phyloP scores from a whole-genome alignment of 2,797 vertebrate genomes.

The Okamejei kenojei region DNA sequence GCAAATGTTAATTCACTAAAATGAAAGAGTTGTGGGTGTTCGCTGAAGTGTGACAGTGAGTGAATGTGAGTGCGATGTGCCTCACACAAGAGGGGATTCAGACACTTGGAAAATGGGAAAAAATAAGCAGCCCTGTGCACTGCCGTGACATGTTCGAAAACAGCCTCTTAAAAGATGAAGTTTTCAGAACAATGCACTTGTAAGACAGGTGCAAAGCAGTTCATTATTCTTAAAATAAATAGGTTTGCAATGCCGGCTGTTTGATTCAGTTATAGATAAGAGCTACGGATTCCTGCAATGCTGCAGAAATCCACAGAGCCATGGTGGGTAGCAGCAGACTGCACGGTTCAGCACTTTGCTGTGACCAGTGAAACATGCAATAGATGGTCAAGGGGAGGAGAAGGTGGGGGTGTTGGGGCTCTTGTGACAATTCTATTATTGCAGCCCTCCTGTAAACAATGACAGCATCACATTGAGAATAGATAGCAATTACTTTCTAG shows the following conservation, averaged over 20 bases:
- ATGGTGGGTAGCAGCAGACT: neutral
- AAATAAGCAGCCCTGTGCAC: neutral
- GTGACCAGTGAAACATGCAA: neutral
- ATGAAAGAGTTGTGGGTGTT: neutral
- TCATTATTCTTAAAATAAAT: slow-evolving; percentile 4
- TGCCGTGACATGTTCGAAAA: neutral
- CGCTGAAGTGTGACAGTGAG: too few relatives aligned
- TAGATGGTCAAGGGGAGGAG: neutral
- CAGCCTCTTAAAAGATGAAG: neutral
- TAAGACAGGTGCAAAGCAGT: neutral
- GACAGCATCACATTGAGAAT: neutral
- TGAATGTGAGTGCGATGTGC: too few relatives aligned
- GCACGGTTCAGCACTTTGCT: neutral
- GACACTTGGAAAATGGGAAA: neutral
- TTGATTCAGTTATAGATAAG: neutral
- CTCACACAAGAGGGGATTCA: neutral
- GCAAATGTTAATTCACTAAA: too few relatives aligned
- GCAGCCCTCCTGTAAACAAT: neutral
- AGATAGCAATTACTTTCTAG: neutral
- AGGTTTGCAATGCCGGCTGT: neutral
- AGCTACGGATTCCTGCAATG: neutral
- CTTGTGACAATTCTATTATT: neutral
- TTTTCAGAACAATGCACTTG: neutral
- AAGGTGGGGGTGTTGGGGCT: neutral
- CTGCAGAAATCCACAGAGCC: neutral